These are phyloP conservation scores for Bovichtus variegatus DNA, from an alignment of 2,797 vertebrate species.

Conservation along the genomic window DNA sequence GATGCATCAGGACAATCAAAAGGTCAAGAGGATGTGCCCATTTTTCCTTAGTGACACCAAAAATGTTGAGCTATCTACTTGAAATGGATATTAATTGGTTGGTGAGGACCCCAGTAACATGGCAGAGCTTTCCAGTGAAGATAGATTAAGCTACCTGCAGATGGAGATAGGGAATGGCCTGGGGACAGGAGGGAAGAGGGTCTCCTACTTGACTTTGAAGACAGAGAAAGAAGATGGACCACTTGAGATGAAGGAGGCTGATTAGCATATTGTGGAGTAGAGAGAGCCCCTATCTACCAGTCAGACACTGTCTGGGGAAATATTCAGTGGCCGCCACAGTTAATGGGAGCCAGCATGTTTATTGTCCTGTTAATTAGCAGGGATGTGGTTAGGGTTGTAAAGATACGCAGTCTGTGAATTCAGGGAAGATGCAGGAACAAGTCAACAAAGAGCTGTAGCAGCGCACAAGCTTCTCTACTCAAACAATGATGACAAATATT, in stretches of 20 bases:
- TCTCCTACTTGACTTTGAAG: slow-evolving; percentile 76
- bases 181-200: slow-evolving; percentile 40
- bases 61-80: slow-evolving; percentile 56
- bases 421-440: slow-evolving; percentile 51
- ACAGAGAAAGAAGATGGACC: slow-evolving; percentile 52
- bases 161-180: slow-evolving; percentile 52
- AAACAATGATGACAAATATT: slow-evolving; percentile 57
- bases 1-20: slow-evolving; percentile 63
- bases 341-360: slow-evolving; percentile 79
- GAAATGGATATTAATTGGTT: slow-evolving; percentile 72
- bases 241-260: slow-evolving; percentile 63
- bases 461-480: slow-evolving; percentile 28
- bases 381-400: slow-evolving; percentile 64
- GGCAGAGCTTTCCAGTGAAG: slow-evolving; percentile 46
- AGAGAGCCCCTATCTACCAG: slow-evolving; percentile 63
- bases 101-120: slow-evolving; percentile 57
- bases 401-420: slow-evolving; percentile 61
- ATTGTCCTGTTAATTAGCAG: slow-evolving; percentile 82
- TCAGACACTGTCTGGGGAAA: slow-evolving; percentile 70
- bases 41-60: slow-evolving; percentile 52
- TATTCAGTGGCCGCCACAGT: slow-evolving; percentile 70
- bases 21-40: slow-evolving; percentile 62
- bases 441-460: slow-evolving; percentile 51
- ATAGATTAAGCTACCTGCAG: slow-evolving; percentile 63
- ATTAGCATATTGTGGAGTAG: slow-evolving; percentile 70